Base-by-base conservation (phyloP, 2,797 vertebrate genomes). In the Sebastes nivosus region DNA sequence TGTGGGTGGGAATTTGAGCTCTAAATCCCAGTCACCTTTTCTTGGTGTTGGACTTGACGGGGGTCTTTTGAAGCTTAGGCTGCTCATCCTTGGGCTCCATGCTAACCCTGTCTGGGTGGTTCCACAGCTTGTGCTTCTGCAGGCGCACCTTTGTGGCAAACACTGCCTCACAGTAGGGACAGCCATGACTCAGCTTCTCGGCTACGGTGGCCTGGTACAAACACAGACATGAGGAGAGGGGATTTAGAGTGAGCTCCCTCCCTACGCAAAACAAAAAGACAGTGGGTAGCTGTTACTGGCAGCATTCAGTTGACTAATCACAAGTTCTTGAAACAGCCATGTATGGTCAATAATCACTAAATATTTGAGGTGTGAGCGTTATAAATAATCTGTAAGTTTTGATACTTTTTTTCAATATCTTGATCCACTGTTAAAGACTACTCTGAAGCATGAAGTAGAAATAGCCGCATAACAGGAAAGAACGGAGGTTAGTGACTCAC, bases 121-220 rank as follows among this genome's bases (percentile, higher is more conserved):
- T 99, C 98, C 98, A 99, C 72, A 97, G 94, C 71, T 97, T 96
- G 93, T 99, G 98, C 91, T 99, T 99, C 90, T 99, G 97, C 91
- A 99, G 95, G 87, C 98, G 98, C 27, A 98, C 97, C 93, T 98
- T 99, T 79, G 98, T 98, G 80, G 97, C 97, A 90, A 99, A 99
- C 75, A 96, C 95, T 1, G 98, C 98, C 94, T 99, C 97, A 2
- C 98, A 99, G 95, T 97, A 97, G 0, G 95, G 96, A 87, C 98
- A 99, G 6, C 96, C 93, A 71, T 98, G 97, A 16, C 96, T 97
- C 94, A 97, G 95, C 93, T 96, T 98, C 94, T 98, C 97, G 0
- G 97, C 93, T 85, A 97, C 94, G 0, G 97, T 95, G n/a, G 96
- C 96, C 97, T 92, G 85, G 6, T 14, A 38, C 18, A 81, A 55